phyloP scores from a whole-genome alignment of 2,113 vertebrate genomes.

The Tricholaema leucomelas region DNA sequence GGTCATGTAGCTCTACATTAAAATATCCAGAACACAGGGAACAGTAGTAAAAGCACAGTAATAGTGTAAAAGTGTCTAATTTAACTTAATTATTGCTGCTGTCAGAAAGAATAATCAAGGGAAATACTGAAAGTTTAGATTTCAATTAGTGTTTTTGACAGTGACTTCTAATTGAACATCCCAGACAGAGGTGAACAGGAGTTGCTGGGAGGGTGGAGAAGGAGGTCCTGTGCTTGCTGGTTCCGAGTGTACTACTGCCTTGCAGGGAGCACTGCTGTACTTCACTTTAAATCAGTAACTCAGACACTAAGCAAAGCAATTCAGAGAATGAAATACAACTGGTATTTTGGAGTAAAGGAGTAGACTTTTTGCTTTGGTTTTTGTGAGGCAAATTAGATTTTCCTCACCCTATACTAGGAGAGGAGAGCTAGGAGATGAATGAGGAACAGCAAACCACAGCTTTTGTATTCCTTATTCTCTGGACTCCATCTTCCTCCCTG shows the following conservation, averaged over 20 bases:
- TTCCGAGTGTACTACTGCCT: background rate
- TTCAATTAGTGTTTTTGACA: background rate
- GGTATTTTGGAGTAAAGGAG: background rate
- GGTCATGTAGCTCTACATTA: background rate
- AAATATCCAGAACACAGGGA: background rate
- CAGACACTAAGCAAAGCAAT: background rate
- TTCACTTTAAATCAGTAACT: background rate
- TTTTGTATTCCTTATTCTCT: background rate
- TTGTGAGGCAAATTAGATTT: background rate
- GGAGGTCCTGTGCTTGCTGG: background rate
- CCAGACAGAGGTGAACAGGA: background rate
- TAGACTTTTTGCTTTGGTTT: background rate
- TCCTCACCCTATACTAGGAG: background rate
- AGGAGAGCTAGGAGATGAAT: background rate
- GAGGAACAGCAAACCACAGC: background rate
- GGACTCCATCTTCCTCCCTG: background rate
- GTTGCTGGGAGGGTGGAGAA: background rate
- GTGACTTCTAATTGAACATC: background rate
- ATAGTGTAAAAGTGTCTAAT: background rate
- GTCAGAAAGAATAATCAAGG: background rate
- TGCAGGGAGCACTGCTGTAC: fast-evolving
- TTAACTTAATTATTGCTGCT: background rate
- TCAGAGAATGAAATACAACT: background rate
- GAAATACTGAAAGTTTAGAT: background rate
- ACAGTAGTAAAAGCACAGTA: background rate